Evolutionary conservation across 2,113 vertebrate genomes (phyloP), one percentile per base, ranked within the genome.

Genomic region (Heloderma charlesbogerti): DNA sequence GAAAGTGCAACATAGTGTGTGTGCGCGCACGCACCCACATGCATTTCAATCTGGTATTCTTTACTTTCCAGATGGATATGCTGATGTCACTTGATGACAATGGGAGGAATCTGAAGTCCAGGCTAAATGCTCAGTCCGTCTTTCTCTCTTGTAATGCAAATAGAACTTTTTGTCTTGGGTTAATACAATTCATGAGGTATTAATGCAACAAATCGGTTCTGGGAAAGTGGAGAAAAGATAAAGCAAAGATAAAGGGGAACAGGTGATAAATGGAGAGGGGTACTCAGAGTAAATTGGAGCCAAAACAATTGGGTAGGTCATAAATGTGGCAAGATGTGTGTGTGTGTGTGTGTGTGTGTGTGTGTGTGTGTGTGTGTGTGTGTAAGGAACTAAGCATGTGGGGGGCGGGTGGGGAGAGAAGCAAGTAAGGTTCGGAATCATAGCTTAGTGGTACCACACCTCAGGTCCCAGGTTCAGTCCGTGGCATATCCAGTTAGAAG

Each of bases 41-140:
- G 37, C 34, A 60, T 20, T 81, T 22, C 34, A 40, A 82, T 63
- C 88, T 89, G 88, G n/a, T 74, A 60, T 84, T 74, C 29, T 18
- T 75, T 74, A 12, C 43, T 89, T 43, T 75, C 81, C 88, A 75
- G 69, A 89, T 74, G 51, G 27, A 16, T 10, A 82, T 10, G 34
- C 25, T 82, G 79, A 83, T 74, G 67, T 83, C 79, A 83, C 37
- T 45, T 15, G 18, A 13, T 34, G 88, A 74, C 80, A 82, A 74
- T 72, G 51, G 54, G 67, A 60, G 79, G 79, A 89, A 83, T 89
- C 72, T 89, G 9, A 27, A 48, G 79, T 83, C 7, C 66, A 60
- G 67, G 37, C 67, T 34, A 83, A 83, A 89, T 34, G 5, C 69
- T 63, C 40, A 5, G 25, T 22, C 66, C 67, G 37, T 71, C 45